These are phyloP conservation scores for Bombus picipes DNA, from an alignment of 1,140 invertebrate species.

Conservation along the genomic window DNA sequence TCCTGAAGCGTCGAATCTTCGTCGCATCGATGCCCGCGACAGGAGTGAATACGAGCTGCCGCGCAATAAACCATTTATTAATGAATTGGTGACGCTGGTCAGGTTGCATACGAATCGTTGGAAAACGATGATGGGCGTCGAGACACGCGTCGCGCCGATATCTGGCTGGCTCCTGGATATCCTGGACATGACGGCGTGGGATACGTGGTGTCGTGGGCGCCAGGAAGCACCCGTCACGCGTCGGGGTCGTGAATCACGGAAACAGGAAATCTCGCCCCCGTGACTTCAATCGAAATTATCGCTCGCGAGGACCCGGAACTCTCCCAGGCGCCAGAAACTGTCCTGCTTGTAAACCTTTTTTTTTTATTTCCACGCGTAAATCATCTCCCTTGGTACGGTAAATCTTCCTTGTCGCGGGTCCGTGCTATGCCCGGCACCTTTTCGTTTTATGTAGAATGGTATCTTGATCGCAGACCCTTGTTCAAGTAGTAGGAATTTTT, in stretches of 20 bases:
- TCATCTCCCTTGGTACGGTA: constrained; percentile 2
- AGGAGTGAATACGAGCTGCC: neutral
- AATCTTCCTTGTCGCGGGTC: constrained; percentile 8
- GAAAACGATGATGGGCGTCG: constrained; percentile 4
- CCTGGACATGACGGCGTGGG: constrained; percentile 34
- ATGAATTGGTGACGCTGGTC: constrained; percentile 49
- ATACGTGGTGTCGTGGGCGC: constrained; percentile 50
- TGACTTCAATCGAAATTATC: constrained; percentile 68
- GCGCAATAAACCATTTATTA: constrained; percentile 66
- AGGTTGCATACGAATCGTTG: constrained; percentile 56
- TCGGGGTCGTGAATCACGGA: constrained; percentile 64
- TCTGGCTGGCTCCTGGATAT: constrained; percentile 60
- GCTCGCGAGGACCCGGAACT: constrained; percentile 59
- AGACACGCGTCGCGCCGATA: constrained; percentile 59
- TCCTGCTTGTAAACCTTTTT: constrained; percentile 14
- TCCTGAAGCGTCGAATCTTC: constrained; percentile 50
- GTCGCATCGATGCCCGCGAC: constrained; percentile 19
- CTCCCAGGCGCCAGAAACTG: constrained; percentile 49
- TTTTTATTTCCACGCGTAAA: neutral
- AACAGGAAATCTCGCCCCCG: constrained; percentile 67
- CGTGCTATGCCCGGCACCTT: neutral
- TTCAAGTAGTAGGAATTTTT: neutral
- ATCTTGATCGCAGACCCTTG: neutral
- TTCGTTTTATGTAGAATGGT: neutral
- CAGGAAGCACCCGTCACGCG: constrained; percentile 66